Base-by-base conservation (phyloP, 1,140 invertebrate species). In the Drosophila obscura region DNA sequence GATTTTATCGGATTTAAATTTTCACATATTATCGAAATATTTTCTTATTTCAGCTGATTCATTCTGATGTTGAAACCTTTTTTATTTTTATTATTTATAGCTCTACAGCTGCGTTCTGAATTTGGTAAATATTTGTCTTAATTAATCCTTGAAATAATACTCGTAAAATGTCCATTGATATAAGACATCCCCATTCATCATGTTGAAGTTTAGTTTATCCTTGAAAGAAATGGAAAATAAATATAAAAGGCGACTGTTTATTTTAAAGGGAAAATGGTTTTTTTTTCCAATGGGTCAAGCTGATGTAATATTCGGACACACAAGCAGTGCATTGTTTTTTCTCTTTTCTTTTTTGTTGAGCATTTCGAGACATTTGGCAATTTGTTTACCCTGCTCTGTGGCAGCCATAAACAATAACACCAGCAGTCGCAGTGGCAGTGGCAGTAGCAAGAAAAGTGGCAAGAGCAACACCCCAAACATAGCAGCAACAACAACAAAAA, bases 361-460 rank as follows among this genome's bases (percentile, higher is more conserved):
- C 26, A 63, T 16, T 50, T 43, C 22, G 26, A 64, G 57, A 39
- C 75, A 67, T 80, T 87, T 87, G 82, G 65, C 71, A 77, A 87
- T 84, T 67, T 77, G 80, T 85, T 84, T 84, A 73, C 49, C 59
- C 64, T 64, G 51, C 55, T 68, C 74, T 74, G 79, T 19, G 51
- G 35, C 64, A 59, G 72, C 45, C 73, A 61, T 76, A 76, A 76
- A 76, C 73, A 75, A 68, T 69, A 69, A 69, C 80, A 83, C 26
- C 55, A 62, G 46, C 51, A 49, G 28, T 26, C 24, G 48, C 52
- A 50, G 52, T 68, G 39, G 22, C 57, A 49, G 28, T 31, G 31
- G 28, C 43, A 28, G 50, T 49, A 51, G 56, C 55, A 57, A 48
- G 41, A 41, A 24, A 39, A 16, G 59, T 61, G 59, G 59, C 51